Percentiles rank a stretch among this genome's conserved stretches.
These are phyloP conservation scores for Schizopygopsis pylzovi DNA, from an alignment of 2,797 vertebrate genomes.

Conservation along the genomic window DNA sequence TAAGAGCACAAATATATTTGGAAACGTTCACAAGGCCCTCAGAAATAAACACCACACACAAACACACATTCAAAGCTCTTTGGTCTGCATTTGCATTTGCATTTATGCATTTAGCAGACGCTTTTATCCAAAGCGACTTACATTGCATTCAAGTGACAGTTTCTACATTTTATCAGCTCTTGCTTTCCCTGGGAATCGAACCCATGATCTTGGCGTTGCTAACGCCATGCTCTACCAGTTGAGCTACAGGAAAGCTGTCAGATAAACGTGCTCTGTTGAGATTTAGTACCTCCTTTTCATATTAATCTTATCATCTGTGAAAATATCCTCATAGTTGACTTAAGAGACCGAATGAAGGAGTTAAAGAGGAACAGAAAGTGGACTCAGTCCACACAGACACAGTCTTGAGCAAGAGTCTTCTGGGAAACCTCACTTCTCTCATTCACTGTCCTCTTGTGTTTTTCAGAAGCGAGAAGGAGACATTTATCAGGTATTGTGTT, in stretches of 20 bases:
- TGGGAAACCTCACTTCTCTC: neutral
- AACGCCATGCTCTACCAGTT: no score
- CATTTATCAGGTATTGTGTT: slow-evolving; percentile 74
- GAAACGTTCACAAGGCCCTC: no score
- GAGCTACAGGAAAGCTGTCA: no score
- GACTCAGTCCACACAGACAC: neutral
- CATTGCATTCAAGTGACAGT: no score
- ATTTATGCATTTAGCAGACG: no score
- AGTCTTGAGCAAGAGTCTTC: slow-evolving; percentile 16
- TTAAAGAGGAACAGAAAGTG: slow-evolving; percentile 14
- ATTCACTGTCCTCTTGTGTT: slow-evolving; percentile 5
- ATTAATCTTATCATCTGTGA: neutral
- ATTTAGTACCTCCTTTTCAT: neutral
- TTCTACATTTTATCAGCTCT: no score
- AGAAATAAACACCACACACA: neutral
- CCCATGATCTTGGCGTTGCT: no score
- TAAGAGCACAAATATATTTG: neutral
- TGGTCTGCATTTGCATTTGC: no score
- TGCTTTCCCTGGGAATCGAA: no score
- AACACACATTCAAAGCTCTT: neutral
- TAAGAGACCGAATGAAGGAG: neutral
- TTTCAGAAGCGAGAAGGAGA: slow-evolving; percentile 52
- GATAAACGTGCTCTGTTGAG: neutral
- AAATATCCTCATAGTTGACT: neutral
- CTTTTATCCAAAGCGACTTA: no score